These are phyloP conservation scores for Trichonephila clavipes DNA, from an alignment of 1,140 invertebrate species.

Conservation along the genomic window DNA sequence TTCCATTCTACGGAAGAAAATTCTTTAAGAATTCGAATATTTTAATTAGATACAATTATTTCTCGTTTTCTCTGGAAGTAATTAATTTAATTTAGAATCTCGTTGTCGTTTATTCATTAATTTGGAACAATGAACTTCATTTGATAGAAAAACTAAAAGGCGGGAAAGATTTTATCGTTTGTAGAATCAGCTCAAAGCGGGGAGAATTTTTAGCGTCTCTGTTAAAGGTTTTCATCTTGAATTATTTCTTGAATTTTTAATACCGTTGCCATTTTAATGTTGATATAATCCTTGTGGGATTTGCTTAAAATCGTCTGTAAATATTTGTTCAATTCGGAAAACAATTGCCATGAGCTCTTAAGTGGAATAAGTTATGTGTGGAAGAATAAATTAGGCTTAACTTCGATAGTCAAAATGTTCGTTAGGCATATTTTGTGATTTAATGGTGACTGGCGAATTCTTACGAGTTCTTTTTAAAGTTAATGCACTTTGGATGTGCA, in stretches of 20 bases:
- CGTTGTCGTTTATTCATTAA: background rate
- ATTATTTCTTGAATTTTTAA: background rate
- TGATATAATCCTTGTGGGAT: background rate
- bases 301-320: background rate
- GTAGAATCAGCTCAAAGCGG: background rate
- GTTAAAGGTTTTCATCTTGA: background rate
- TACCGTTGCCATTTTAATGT: background rate
- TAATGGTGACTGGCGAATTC: too few relatives aligned
- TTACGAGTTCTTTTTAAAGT: too few relatives aligned
- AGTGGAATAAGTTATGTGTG: too few relatives aligned
- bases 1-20: too few relatives aligned
- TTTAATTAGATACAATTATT: slow-evolving; percentile 10
- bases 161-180: background rate
- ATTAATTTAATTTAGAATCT: slow-evolving; percentile 6
- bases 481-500: too few relatives aligned
- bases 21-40: background rate
- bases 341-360: too few relatives aligned
- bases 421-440: too few relatives aligned
- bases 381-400: too few relatives aligned
- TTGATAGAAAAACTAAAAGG: background rate
- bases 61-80: background rate
- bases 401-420: too few relatives aligned
- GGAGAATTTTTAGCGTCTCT: background rate
- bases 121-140: background rate
- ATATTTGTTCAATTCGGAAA: background rate